Evolutionary conservation across 1,140 invertebrate genomes (phyloP).

Genomic region (Rhagoletis pomonella): DNA sequence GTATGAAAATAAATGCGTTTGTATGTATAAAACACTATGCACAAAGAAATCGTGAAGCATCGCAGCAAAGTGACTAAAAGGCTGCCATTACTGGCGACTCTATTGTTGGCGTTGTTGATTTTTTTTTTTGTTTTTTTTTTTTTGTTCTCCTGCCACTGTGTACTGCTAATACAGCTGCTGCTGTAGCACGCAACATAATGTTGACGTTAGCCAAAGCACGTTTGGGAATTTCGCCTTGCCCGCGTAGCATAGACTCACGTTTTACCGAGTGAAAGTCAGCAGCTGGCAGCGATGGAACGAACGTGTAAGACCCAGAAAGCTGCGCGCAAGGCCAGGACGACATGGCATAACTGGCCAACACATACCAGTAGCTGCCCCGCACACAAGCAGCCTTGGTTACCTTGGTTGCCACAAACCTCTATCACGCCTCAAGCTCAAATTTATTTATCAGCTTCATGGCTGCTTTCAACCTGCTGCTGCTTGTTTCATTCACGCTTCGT

Average conservation of each 20-base stretch:
- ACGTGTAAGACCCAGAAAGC: background rate
- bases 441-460: conserved; percentile 25
- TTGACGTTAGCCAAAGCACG: conserved; percentile 14
- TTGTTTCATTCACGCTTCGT: background rate
- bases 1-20: background rate
- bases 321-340: background rate
- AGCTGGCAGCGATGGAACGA: background rate
- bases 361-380: background rate
- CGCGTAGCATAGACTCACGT: background rate
- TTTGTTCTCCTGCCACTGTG: background rate
- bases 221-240: background rate
- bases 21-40: background rate
- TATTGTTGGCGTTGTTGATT: background rate
- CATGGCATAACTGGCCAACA: too few relatives aligned
- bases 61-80: conserved; percentile 13
- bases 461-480: background rate
- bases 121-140: background rate
- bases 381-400: background rate
- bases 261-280: background rate
- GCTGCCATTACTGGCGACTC: background rate
- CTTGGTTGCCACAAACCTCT: conserved; percentile 32
- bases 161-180: background rate
- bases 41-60: background rate
- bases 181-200: background rate
- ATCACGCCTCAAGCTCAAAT: conserved; percentile 17